A percentile compares a stretch with the other conserved stretches of the same genome.
Conservation (phyloP, 2,797 vertebrate species). For the Gouania willdenowi region DNA sequence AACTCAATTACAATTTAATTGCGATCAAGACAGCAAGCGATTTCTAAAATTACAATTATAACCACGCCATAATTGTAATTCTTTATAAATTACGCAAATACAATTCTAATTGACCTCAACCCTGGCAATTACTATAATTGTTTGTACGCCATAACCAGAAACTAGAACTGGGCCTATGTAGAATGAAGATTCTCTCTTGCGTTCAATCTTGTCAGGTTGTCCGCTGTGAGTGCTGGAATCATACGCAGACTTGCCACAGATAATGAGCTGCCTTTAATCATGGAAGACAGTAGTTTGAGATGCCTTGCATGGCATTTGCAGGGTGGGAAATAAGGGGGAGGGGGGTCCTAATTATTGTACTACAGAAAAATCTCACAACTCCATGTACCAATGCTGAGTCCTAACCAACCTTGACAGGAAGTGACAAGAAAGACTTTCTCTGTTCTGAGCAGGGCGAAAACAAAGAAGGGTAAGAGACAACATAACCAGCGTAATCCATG, state of each 20-base stretch:
- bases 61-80: too few species aligned
- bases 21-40: too few species aligned
- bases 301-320: constrained; percentile 93
- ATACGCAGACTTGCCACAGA: constrained; percentile 89
- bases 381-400: constrained; percentile 82
- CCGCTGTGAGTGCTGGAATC: constrained; percentile 80
- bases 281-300: constrained; percentile 89
- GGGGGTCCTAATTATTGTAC: constrained; percentile 91
- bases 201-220: constrained; percentile 38
- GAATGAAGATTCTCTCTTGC: constrained; percentile 31
- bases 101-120: too few species aligned
- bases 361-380: constrained; percentile 72
- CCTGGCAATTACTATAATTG: too few species aligned
- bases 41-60: too few species aligned
- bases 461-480: constrained; percentile 68
- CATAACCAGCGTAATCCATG: constrained; percentile 33
- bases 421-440: constrained; percentile 89
- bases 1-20: too few species aligned
- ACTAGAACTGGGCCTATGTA: constrained; percentile 22
- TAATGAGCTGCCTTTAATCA: constrained; percentile 99
- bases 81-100: too few species aligned
- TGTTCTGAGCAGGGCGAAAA: constrained; percentile 77
- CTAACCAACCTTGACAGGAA: constrained; percentile 87
- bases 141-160: too few species aligned
- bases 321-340: constrained; percentile 76